phyloP scores from a whole-genome alignment of 2,113 vertebrate genomes.

The Eptatretus burgeri region DNA sequence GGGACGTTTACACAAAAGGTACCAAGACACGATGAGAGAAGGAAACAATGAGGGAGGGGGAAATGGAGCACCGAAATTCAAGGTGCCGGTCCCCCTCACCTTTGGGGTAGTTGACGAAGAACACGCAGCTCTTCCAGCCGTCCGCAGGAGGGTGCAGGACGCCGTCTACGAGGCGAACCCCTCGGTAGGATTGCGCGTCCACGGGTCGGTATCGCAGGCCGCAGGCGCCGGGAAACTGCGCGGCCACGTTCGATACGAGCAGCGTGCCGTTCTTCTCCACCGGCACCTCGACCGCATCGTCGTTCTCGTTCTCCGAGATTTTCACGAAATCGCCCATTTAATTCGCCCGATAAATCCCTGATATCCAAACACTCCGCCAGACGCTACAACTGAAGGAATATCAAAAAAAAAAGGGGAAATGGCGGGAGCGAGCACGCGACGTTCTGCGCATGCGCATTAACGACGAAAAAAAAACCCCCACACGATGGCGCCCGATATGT shows the following conservation, averaged over 20 bases:
- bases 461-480: no score
- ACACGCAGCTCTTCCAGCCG: neutral
- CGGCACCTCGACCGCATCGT: neutral
- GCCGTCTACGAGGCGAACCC: constrained; percentile 2
- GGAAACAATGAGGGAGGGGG: no score
- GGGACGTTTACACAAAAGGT: no score
- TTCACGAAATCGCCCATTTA: neutral
- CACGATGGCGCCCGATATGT: no score
- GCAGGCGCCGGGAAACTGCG: neutral
- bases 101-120: constrained; percentile 1
- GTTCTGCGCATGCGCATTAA: no score
- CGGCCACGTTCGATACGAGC: neutral
- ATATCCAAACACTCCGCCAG: no score
- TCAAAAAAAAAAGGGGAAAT: no score
- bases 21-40: no score
- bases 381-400: no score
- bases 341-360: no score
- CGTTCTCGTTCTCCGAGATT: neutral
- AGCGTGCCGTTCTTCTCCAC: constrained; percentile 3
- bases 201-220: neutral
- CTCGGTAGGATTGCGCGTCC: constrained; percentile 2
- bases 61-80: no score
- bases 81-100: neutral
- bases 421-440: no score
- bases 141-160: constrained; percentile 3